A percentile compares a stretch with the other conserved stretches of the same genome.
phyloP scores from a whole-genome alignment of 2,113 vertebrate genomes.

The Fregata magnificens region DNA sequence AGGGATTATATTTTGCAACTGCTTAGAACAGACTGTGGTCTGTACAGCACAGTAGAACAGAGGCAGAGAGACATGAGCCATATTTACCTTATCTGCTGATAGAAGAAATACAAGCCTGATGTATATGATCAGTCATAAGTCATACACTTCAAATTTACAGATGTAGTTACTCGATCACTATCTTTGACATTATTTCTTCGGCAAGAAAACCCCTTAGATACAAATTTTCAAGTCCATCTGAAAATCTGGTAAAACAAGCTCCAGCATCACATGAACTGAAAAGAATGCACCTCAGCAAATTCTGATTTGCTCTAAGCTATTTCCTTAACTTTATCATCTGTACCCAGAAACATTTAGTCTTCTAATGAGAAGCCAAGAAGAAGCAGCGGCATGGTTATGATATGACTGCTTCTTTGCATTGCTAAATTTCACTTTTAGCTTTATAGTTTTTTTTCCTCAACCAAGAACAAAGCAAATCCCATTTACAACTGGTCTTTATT shows the following conservation, averaged over 20 bases:
- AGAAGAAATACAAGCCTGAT: not conserved
- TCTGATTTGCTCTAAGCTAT: not conserved
- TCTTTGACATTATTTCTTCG: not conserved
- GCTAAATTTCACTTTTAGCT: not conserved
- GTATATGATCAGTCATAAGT: not conserved
- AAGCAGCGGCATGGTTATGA: not conserved
- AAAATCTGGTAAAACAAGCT: not conserved
- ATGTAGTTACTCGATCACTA: not conserved
- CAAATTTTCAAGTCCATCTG: not conserved
- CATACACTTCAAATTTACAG: not conserved
- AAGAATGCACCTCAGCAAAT: not conserved
- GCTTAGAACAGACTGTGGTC: not conserved
- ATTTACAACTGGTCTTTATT: not conserved
- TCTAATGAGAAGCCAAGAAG: not conserved
- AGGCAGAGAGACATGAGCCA: not conserved
- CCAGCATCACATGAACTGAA: not conserved
- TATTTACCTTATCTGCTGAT: not conserved
- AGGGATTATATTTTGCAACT: not conserved
- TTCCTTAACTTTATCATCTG: not conserved
- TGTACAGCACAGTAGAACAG: not conserved
- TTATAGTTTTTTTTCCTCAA: not conserved
- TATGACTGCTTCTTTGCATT: not conserved
- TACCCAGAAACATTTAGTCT: not conserved
- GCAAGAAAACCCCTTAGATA: not conserved
- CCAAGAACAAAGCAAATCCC: conserved; percentile 14